Evolutionary conservation across 2,888 invertebrate genomes (phyloP).

Genomic region (Orchesellides sinensis): DNA sequence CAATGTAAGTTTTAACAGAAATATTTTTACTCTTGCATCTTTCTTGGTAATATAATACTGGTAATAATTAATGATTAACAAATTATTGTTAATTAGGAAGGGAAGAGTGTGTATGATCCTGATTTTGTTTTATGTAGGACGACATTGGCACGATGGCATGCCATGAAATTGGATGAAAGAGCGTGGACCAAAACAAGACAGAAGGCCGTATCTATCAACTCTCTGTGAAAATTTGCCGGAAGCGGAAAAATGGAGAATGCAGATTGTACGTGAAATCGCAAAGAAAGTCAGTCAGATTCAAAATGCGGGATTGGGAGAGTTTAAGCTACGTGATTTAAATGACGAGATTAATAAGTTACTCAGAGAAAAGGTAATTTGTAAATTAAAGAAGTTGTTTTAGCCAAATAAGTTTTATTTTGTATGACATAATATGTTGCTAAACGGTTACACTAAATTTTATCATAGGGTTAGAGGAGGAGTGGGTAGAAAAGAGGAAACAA

Average conservation of each 20-base stretch:
- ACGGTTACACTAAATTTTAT: slow-evolving; percentile 82
- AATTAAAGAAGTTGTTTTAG: too few relatives aligned
- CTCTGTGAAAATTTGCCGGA: slow-evolving; percentile 95
- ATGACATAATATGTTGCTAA: slow-evolving; percentile 79
- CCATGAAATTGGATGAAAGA: slow-evolving; percentile 94
- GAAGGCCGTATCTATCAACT: slow-evolving; percentile 95
- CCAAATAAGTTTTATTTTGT: slow-evolving; percentile 78
- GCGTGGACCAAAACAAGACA: slow-evolving; percentile 83
- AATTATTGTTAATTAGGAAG: neutral
- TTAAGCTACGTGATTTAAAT: slow-evolving; percentile 97
- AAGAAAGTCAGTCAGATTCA: slow-evolving; percentile 99
- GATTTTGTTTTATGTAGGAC: slow-evolving; percentile 83
- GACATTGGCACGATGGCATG: slow-evolving; percentile 98
- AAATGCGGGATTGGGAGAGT: slow-evolving; percentile 99
- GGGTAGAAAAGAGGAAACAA: slow-evolving; percentile 79
- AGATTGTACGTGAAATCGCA: slow-evolving; percentile 97
- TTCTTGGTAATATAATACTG: neutral
- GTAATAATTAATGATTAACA: too few relatives aligned
- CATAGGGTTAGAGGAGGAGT: slow-evolving; percentile 77
- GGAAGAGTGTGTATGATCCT: neutral
- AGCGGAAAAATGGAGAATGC: slow-evolving; percentile 97
- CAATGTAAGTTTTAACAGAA: slow-evolving; percentile 86
- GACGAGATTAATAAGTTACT: slow-evolving; percentile 99
- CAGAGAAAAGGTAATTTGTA: slow-evolving; percentile 85
- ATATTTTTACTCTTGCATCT: neutral